These are phyloP conservation scores for Microtus obscurus DNA, from an alignment of 2,797 vertebrate species.

Conservation along the genomic window DNA sequence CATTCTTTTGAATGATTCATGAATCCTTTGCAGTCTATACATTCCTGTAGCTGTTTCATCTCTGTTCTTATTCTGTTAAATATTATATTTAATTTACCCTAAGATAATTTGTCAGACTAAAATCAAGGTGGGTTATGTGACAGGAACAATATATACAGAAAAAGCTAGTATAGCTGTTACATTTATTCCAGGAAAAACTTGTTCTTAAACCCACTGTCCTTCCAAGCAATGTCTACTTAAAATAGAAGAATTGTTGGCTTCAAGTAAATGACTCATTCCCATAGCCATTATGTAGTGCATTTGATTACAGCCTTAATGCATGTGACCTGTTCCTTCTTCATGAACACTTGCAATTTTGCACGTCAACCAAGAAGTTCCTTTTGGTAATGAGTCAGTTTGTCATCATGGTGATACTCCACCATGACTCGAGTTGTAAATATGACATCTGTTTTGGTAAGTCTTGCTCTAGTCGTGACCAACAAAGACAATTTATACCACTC, in stretches of 20 bases:
- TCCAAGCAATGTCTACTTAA: not conserved
- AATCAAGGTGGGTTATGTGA: not conserved
- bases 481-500: not conserved
- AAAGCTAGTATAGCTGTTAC: not conserved
- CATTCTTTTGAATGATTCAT: not conserved
- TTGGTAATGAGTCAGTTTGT: not conserved
- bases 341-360: not conserved
- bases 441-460: not conserved
- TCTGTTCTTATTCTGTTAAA: not conserved
- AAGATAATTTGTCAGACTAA: not conserved
- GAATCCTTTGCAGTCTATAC: not conserved
- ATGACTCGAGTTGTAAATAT: not conserved
- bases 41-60: not conserved
- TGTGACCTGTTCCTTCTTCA: not conserved
- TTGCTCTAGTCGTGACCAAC: not conserved
- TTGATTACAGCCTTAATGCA: not conserved
- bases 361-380: not conserved
- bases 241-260: not conserved
- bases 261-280: not conserved
- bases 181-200: not conserved
- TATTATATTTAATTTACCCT: not conserved
- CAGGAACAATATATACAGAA: not conserved
- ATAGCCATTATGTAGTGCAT: not conserved
- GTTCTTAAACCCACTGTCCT: not conserved
- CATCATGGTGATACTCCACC: not conserved